Evolutionary conservation across 2,888 invertebrate genomes (phyloP).

Genomic region (Steinernema hermaphroditum): DNA sequence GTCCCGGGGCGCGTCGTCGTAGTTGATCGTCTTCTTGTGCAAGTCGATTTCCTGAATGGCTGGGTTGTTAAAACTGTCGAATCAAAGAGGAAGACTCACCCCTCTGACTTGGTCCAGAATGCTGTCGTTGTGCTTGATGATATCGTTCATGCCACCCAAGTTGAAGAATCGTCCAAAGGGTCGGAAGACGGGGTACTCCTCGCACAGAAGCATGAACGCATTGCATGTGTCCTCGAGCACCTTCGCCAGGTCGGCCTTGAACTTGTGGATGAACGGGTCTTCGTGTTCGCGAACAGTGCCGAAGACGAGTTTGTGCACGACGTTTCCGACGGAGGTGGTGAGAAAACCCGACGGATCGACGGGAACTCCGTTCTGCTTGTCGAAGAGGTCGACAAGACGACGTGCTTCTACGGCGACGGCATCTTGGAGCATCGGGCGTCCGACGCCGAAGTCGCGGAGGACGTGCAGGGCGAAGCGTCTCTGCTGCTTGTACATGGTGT

Average conservation of each 20-base stretch:
- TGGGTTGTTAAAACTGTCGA: no score
- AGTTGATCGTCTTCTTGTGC: constrained; percentile 15
- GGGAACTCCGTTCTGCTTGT: neutral
- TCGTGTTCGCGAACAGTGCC: constrained; percentile 10
- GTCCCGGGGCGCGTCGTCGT: neutral
- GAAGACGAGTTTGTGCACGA: constrained; percentile 18
- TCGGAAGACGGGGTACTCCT: neutral
- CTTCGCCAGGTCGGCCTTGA: neutral
- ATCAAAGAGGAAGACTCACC: neutral
- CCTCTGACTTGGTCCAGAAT: neutral
- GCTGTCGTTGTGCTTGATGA: neutral
- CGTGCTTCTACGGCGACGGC: neutral
- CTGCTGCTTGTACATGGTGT: constrained; percentile 10
- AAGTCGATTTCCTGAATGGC: neutral
- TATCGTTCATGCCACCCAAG: neutral
- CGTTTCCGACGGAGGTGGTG: constrained; percentile 15
- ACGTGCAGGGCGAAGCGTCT: constrained; percentile 3
- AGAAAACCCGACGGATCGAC: constrained; percentile 4
- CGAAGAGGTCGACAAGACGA: neutral
- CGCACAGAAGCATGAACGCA: neutral
- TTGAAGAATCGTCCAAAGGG: neutral
- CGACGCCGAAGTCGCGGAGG: neutral
- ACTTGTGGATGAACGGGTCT: constrained; percentile 8
- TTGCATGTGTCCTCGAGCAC: neutral
- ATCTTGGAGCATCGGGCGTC: neutral